Percentiles rank a stretch among this genome's conserved stretches.
Conservation (phyloP, 2,888 invertebrate genomes). For the Heliconius ethilla region DNA sequence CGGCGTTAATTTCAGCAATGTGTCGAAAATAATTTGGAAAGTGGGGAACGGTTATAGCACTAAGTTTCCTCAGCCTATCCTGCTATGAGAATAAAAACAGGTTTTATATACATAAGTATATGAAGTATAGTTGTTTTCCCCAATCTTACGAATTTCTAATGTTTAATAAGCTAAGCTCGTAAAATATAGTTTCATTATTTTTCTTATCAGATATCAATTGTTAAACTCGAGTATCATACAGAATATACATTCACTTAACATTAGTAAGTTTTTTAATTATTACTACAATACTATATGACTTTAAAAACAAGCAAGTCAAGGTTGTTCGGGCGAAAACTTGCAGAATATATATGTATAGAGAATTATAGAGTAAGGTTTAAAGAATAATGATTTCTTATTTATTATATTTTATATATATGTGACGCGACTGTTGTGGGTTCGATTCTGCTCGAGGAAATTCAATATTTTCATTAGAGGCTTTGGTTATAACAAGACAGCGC, state of each 20-base stretch:
- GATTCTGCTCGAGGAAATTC: neutral
- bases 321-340: slow-evolving; percentile 35
- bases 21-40: too few species aligned
- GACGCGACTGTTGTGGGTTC: neutral
- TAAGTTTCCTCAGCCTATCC: too few species aligned
- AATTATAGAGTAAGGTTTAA: slow-evolving; percentile 7
- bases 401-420: neutral
- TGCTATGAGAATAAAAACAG: too few species aligned
- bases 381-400: neutral
- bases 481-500: too few species aligned
- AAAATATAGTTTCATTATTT: neutral
- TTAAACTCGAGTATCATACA: too few species aligned
- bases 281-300: slow-evolving; percentile 10
- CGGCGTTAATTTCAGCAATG: too few species aligned
- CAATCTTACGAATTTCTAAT: too few species aligned
- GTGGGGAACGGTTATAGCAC: too few species aligned
- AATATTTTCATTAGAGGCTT: neutral
- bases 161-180: neutral
- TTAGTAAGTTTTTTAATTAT: slow-evolving; percentile 15
- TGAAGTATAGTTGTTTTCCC: too few species aligned
- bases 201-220: neutral
- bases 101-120: too few species aligned
- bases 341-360: slow-evolving; percentile 19
- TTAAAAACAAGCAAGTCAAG: slow-evolving; percentile 33
- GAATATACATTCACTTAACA: neutral